These are phyloP conservation scores for Galeopterus variegatus DNA, from an alignment of 2,113 vertebrate genomes.

Conservation along the genomic window DNA sequence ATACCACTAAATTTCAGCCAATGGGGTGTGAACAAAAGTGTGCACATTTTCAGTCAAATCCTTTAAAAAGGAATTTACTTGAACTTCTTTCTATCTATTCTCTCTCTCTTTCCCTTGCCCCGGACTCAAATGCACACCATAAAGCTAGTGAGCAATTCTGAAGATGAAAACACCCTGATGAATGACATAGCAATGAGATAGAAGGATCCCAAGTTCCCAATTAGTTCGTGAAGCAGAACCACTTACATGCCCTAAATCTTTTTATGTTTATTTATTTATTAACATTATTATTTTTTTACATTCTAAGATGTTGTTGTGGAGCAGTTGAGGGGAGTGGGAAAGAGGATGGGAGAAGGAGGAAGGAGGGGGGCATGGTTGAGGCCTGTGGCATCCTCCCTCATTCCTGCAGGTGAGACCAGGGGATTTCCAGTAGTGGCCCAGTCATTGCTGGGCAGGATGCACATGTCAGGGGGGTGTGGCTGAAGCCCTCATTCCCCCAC, in stretches of 20 bases:
- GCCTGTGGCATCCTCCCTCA: too few relatives aligned
- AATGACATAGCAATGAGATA: not conserved
- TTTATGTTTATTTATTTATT: too few relatives aligned
- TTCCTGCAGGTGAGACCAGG: too few relatives aligned
- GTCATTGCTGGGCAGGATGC: too few relatives aligned
- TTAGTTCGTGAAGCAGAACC: not conserved
- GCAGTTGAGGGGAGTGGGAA: too few relatives aligned
- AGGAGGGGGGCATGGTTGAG: too few relatives aligned
- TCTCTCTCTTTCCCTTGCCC: not conserved
- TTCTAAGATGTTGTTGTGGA: too few relatives aligned
- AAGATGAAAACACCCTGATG: not conserved
- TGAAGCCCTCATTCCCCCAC: too few relatives aligned
- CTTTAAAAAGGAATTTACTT: not conserved
- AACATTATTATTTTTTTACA: too few relatives aligned
- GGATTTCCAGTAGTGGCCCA: too few relatives aligned
- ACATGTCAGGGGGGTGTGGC: too few relatives aligned
- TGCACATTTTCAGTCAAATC: not conserved
- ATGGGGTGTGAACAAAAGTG: not conserved
- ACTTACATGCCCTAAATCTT: not conserved
- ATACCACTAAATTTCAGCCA: not conserved
- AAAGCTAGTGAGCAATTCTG: not conserved
- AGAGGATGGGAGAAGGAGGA: too few relatives aligned
- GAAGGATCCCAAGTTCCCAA: not conserved
- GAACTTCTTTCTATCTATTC: not conserved
- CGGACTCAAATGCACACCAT: not conserved